Evolutionary conservation across 2,113 vertebrate species (phyloP), one percentile per base, ranked within the genome.

Genomic region (Siniperca chuatsi): DNA sequence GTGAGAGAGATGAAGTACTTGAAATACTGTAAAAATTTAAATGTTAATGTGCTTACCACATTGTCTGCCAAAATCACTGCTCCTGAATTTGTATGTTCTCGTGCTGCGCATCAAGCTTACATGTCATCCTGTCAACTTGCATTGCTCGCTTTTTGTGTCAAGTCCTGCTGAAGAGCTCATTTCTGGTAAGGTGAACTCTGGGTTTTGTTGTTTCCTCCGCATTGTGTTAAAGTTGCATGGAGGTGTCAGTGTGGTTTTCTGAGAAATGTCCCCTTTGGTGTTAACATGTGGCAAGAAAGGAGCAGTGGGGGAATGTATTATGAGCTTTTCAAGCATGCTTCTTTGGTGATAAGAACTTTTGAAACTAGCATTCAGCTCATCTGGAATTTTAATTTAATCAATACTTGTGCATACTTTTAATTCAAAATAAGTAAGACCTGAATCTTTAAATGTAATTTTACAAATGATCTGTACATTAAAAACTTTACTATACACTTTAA

Each of bases 101-200:
- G 60, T 55, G 74, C 60, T 50, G 67, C 0, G 18, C 25, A 54
- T 46, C 67, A 48, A 67, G 54, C 23, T 54, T 52, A 21, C 23
- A 54, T 84, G 70, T 85, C 84, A 81, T 80, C 78, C 79, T 83
- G 70, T 78, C 78, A 58, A 33, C 57, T 40, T 86, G 84, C 81
- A 58, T 40, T 62, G 42, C 82, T 83, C 3, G 7, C 66, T 83
- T 89, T 85, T 90, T 89, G 78, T 79, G 74, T 85, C 78, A 83
- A 85, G 88, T 88, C 67, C 78, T 92, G 81, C 58, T 54, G 54
- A 65, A 12, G 12, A 57, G 68, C 84, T 90, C 83, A 90, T 94
- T 95, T 95, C 93, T 93, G 87, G 91, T 94, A 90, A 95, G 50
- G 68, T 79, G 83, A 77, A 72, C 29, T 68, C 61, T 81, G 72